Evolutionary conservation across 2,888 invertebrate genomes (phyloP).

Genomic region (Fragum sueziense): DNA sequence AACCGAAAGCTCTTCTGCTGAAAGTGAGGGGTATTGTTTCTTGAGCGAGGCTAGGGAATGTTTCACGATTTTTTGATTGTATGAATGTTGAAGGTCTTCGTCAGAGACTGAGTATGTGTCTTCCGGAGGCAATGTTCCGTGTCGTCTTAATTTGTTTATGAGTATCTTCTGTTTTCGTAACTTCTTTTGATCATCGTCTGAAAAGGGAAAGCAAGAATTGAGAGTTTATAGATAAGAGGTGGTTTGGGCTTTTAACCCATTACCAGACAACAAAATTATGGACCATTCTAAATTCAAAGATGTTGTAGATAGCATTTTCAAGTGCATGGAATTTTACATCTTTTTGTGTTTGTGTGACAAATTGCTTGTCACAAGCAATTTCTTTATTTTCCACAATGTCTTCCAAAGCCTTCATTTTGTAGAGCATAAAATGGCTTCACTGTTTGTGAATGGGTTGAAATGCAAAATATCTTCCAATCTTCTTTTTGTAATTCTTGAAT

Average conservation of each 20-base stretch:
- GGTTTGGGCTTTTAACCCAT: no score
- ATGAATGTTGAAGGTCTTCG: constrained; percentile 48
- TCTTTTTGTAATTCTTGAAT: no score
- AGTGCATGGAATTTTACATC: no score
- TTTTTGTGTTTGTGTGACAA: not conserved
- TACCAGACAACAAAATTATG: no score
- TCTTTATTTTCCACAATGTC: constrained; percentile 15
- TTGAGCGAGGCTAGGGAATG: constrained; percentile 54
- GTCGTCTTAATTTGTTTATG: constrained; percentile 75
- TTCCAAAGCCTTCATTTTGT: constrained; percentile 4
- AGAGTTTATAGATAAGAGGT: no score
- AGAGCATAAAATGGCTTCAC: not conserved
- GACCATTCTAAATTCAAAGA: no score
- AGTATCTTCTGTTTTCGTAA: constrained; percentile 77
- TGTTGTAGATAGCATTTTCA: no score
- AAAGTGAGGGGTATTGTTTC: constrained; percentile 59
- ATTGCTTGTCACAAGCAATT: not conserved
- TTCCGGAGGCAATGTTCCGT: constrained; percentile 69
- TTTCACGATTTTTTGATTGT: constrained; percentile 39
- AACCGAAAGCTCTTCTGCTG: constrained; percentile 56
- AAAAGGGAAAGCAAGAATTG: constrained; percentile 38
- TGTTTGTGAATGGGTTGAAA: not conserved
- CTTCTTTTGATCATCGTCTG: constrained; percentile 78
- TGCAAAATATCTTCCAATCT: no score
- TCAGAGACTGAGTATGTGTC: constrained; percentile 67